Base-by-base conservation (phyloP, 2,113 vertebrate genomes). In the Pelvicachromis taeniatus region DNA sequence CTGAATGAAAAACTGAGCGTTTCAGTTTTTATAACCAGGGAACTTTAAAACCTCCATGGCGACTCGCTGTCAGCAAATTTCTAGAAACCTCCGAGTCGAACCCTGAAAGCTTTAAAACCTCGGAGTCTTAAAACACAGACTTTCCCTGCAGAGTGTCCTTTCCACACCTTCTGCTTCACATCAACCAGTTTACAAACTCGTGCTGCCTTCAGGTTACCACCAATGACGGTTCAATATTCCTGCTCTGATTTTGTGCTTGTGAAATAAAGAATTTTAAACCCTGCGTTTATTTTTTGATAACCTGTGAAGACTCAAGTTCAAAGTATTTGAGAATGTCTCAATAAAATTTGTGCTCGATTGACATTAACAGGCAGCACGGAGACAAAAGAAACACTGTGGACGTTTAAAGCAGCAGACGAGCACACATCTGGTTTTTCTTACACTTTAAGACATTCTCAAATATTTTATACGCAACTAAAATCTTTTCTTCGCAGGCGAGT, bases 131-230 rank as follows among this genome's bases (percentile, higher is more conserved):
- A 68, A 40, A 61, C 42, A 83, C 78, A 78, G 59, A 31, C 33
- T 56, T 55, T 33, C 6, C 38, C 33, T 23, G 29, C 40, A 6
- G 56, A 59, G 53, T 12, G 56, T 55, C 50, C 12, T 80, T 80
- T 40, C 77, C 55, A 19, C 45, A 2, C 19, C 10, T 26, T 65
- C 26, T 56, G 5, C 56, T n/a, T 23, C 81, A 50, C 42, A 1
- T 7, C 17, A n/a, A 31, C 11, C 11, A 0, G 19, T 31, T 75
- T n/a, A 31, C 33, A 21, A 1, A 2, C 45, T 0, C 9, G 7
- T 3, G 78, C 61, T 82, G 84, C 78, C 70, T 89, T 86, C 84
- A 84, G 85, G 81, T 21, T 13, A 0, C 33, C 38, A 45, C 42
- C n/a, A 3, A 1, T 6, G 1, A 68, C 16, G 19, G 31, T 40